Base-by-base conservation (phyloP, 2,113 vertebrate genomes). In the Garra rufa region DNA sequence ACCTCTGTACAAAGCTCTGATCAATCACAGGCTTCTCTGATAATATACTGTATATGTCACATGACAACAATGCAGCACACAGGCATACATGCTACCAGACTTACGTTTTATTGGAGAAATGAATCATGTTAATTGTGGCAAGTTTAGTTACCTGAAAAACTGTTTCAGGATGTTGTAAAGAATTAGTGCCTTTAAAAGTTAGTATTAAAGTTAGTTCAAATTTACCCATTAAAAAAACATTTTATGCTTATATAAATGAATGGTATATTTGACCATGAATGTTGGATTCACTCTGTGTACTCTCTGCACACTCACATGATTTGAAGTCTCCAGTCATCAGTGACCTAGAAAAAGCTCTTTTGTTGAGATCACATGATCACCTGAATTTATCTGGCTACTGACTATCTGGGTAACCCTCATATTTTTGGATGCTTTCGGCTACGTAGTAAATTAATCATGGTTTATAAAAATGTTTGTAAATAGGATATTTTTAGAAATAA, bases 1-100 rank as follows among this genome's bases (percentile, higher is more conserved):
- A 71, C 63, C 46, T 59, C 30, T 55, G 69, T 28, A 43, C 38
- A 57, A 8, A 28, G 26, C 57, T 26, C 76, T 81, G 46, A 85
- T 85, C 63, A 73, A 65, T 85, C 86, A 55, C 71, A 73, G 14
- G 65, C 24, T 28, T 8, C 52, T n/a, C 50, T 52, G 50, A 28
- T 8, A 63, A 63, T 14, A 28, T 3, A n/a, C n/a, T n/a, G n/a
- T n/a, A 65, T 6, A 30, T 8, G 17, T 69, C 17, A 69, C 9
- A 10, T 57, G 19, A n/a, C 19, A 57, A 57, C 7, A 63, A 9
- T 5, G 28, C 2, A 61, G 24, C 9, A 26, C 59, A 61, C 59
- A 61, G 19, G 19, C 52, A 55, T 9, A 9, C 52, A 55, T 55
- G 21, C 52, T 19, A 55, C 52, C 52, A 55, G 19, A 55, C 52